A percentile compares a stretch with the other conserved stretches of the same genome.
These are phyloP conservation scores for Tetramorium parvispinum DNA, from an alignment of 1,140 invertebrate species.

Conservation along the genomic window DNA sequence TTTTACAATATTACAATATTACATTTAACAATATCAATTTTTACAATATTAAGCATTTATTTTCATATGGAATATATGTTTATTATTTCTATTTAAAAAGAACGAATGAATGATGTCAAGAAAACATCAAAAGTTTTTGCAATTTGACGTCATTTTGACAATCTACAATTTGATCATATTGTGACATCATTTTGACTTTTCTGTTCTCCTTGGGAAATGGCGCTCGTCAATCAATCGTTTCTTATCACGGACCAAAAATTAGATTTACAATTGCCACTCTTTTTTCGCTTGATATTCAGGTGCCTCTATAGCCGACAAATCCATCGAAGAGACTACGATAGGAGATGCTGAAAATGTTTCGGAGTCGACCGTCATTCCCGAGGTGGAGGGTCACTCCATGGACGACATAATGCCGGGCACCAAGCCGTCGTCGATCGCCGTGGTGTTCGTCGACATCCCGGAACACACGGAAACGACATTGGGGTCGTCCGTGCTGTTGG, in stretches of 20 bases:
- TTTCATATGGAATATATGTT: too few relatives aligned
- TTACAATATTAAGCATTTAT: too few relatives aligned
- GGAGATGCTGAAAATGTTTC: slow-evolving; percentile 43
- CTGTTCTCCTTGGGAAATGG: too few relatives aligned
- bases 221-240: background rate
- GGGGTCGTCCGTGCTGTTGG: slow-evolving; percentile 80
- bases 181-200: too few relatives aligned
- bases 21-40: too few relatives aligned
- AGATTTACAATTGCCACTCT: background rate
- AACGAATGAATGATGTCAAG: too few relatives aligned
- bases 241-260: background rate
- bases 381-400: slow-evolving; percentile 76
- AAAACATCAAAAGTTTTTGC: too few relatives aligned
- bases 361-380: slow-evolving; percentile 57
- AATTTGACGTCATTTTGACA: too few relatives aligned
- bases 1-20: too few relatives aligned
- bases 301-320: slow-evolving; percentile 70
- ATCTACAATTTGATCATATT: too few relatives aligned
- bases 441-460: slow-evolving; percentile 80
- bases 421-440: slow-evolving; percentile 61
- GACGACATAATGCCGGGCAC: slow-evolving; percentile 79
- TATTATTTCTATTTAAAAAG: too few relatives aligned
- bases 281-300: slow-evolving; percentile 53
- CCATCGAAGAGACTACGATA: slow-evolving; percentile 58
- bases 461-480: slow-evolving; percentile 79